A percentile compares a stretch with the other conserved stretches of the same genome.
Evolutionary conservation across 1,140 invertebrate species (phyloP).

Genomic region (Heliothis virescens): DNA sequence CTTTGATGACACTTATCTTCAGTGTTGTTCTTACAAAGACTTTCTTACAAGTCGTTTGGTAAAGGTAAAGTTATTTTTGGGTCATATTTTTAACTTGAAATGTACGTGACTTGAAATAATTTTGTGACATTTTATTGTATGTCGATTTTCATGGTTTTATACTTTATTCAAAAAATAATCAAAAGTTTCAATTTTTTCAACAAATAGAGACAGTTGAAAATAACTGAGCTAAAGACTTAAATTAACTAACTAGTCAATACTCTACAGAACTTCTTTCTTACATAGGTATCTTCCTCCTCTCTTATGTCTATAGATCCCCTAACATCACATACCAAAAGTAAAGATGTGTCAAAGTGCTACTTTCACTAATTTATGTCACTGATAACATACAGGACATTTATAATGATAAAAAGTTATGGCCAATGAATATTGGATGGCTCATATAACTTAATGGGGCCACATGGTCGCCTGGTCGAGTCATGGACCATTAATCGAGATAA

Average conservation of each 20-base stretch:
- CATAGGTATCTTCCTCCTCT: too few species aligned
- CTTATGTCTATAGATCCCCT: too few species aligned
- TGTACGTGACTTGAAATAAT: too few species aligned
- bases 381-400: conserved; percentile 11
- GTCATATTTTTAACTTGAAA: too few species aligned
- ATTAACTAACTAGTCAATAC: neutral
- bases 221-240: neutral
- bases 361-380: conserved; percentile 9
- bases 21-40: conserved; percentile 1
- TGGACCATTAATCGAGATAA: conserved; percentile 28
- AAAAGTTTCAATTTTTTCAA: too few species aligned
- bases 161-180: too few species aligned
- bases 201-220: too few species aligned
- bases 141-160: too few species aligned
- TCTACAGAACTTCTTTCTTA: too few species aligned
- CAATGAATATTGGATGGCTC: conserved; percentile 30
- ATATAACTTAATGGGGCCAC: conserved; percentile 37
- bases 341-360: neutral
- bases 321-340: neutral
- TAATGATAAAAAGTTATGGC: conserved; percentile 27
- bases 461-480: conserved; percentile 17
- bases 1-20: conserved; percentile 37
- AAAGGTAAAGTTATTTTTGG: neutral
- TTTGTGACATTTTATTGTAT: too few species aligned
- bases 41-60: neutral